A percentile compares a stretch with the other conserved stretches of the same genome.
Conservation (phyloP, 2,797 vertebrate genomes). For the Falco concolor region DNA sequence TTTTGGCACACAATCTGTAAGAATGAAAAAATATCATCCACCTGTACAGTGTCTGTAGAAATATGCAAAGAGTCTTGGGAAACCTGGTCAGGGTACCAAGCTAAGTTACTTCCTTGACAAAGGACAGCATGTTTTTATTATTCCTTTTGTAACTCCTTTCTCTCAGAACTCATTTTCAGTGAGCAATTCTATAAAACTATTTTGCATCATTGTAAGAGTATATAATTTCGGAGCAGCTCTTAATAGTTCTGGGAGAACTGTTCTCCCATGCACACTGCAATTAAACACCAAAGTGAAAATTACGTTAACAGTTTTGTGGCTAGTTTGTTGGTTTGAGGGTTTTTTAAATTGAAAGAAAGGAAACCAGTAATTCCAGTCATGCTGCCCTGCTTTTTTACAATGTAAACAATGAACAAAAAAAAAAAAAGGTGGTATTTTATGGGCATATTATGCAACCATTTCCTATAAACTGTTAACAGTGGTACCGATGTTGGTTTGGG, state of each 20-base stretch:
- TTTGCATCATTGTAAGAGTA: neutral
- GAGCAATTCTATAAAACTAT: neutral
- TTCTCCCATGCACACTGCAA: neutral
- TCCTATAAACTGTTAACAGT: neutral
- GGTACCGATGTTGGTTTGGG: neutral
- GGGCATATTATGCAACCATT: neutral
- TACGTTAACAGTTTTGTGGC: neutral
- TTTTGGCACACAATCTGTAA: neutral
- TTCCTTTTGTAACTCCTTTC: neutral
- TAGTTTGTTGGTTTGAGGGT: neutral
- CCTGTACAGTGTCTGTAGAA: neutral
- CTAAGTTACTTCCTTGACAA: neutral
- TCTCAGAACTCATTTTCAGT: neutral
- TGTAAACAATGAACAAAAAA: neutral
- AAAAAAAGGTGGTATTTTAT: neutral
- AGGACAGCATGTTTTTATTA: neutral
- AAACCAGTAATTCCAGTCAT: constrained; percentile 40
- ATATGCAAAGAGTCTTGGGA: neutral
- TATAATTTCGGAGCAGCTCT: neutral
- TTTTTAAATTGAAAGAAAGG: neutral
- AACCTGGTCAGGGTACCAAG: neutral
- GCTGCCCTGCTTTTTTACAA: neutral
- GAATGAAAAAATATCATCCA: neutral
- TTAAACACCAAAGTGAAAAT: neutral
- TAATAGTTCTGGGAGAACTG: neutral